These are phyloP conservation scores for Falco rusticolus DNA, from an alignment of 2,797 vertebrate genomes.

Conservation along the genomic window DNA sequence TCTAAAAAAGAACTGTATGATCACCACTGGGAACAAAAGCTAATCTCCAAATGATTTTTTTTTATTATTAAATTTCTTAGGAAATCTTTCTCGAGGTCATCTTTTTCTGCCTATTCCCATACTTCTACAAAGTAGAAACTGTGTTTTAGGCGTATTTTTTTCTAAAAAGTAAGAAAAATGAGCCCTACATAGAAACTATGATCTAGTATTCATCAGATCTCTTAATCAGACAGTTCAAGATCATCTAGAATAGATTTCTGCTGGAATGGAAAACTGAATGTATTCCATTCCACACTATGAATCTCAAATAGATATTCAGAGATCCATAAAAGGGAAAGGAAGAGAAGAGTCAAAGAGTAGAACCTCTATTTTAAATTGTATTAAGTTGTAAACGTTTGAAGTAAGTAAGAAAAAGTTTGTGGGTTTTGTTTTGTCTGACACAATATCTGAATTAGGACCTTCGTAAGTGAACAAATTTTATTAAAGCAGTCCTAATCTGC, in stretches of 20 bases:
- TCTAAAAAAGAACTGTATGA: neutral
- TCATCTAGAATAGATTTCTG: neutral
- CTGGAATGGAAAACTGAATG: neutral
- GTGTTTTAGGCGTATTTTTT: neutral
- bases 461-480: neutral
- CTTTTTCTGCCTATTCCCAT: neutral
- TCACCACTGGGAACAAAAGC: neutral
- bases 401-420: neutral
- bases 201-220: neutral
- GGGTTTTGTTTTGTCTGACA: neutral
- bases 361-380: neutral
- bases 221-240: neutral
- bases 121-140: neutral
- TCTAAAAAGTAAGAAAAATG: neutral
- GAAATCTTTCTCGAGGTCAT: neutral
- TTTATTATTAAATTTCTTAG: neutral
- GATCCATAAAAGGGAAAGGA: neutral
- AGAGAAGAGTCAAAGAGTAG: neutral
- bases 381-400: neutral
- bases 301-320: neutral
- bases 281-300: neutral
- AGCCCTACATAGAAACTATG: neutral
- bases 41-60: neutral
- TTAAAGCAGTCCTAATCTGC: neutral
- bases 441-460: neutral